Evolutionary conservation across 2,888 invertebrate genomes (phyloP).

Genomic region (Morpho deidamia): DNA sequence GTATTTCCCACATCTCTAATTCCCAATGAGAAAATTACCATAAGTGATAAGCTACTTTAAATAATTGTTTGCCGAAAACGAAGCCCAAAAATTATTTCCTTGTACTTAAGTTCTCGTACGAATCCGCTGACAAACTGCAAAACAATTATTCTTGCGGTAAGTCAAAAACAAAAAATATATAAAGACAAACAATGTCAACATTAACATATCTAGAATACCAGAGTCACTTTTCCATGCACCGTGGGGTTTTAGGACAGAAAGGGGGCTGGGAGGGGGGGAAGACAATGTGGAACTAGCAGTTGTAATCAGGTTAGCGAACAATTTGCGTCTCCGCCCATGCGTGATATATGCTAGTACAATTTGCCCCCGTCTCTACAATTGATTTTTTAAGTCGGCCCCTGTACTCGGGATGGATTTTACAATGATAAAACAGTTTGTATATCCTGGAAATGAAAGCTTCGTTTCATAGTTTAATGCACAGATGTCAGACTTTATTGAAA

Average conservation of each 20-base stretch:
- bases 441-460: background rate
- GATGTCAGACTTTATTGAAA: too few relatives aligned
- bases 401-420: slow-evolving; percentile 20
- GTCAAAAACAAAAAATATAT: too few relatives aligned
- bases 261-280: slow-evolving; percentile 33
- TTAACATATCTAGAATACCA: slow-evolving; percentile 25
- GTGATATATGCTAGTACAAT: slow-evolving; percentile 70
- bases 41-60: too few relatives aligned
- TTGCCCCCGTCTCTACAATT: slow-evolving; percentile 41
- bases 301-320: slow-evolving; percentile 90
- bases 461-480: too few relatives aligned
- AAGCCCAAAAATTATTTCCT: too few relatives aligned
- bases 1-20: too few relatives aligned
- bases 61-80: too few relatives aligned
- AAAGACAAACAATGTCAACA: background rate
- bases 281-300: slow-evolving; percentile 74
- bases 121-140: too few relatives aligned
- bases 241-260: slow-evolving; percentile 22
- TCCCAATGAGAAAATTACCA: too few relatives aligned
- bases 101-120: too few relatives aligned
- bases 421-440: slow-evolving; percentile 4
- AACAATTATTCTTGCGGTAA: too few relatives aligned
- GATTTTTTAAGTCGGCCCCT: slow-evolving; percentile 34
- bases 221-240: background rate
- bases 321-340: slow-evolving; percentile 86